Evolutionary conservation across 2,113 vertebrate genomes (phyloP).

Genomic region (Archilochus colubris): DNA sequence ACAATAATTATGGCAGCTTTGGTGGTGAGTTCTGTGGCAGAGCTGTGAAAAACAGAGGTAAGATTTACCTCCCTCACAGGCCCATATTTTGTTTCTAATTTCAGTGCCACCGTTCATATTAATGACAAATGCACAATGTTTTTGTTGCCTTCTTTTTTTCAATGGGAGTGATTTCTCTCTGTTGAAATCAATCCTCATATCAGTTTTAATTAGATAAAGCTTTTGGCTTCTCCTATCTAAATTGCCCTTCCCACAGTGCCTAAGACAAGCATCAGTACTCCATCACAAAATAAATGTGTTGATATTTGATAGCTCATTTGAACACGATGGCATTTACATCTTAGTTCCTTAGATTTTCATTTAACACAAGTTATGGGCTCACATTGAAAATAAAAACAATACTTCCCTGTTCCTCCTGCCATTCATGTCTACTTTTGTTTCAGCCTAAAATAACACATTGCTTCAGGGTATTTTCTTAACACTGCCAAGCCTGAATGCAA

Average conservation of each 20-base stretch:
- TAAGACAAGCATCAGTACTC: conserved; percentile 66
- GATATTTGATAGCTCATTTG: conserved; percentile 80
- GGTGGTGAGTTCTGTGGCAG: background rate
- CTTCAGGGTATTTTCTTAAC: conserved; percentile 84
- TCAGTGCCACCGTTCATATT: background rate
- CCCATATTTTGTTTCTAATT: background rate
- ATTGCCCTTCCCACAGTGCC: conserved; percentile 73
- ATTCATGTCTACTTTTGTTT: conserved; percentile 87
- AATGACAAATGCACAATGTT: background rate
- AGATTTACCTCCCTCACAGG: background rate
- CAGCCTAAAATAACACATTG: conserved; percentile 83
- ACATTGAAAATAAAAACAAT: conserved; percentile 80
- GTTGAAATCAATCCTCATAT: conserved; percentile 77
- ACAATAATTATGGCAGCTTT: background rate
- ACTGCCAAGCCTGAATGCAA: conserved; percentile 73
- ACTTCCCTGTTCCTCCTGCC: conserved; percentile 80
- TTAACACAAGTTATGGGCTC: conserved; percentile 78
- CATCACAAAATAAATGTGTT: conserved; percentile 57
- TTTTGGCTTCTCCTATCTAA: conserved; percentile 74
- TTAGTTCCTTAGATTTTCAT: conserved; percentile 75
- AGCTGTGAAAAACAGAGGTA: background rate
- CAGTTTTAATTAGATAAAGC: conserved; percentile 75
- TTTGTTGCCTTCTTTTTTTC: conserved; percentile 26
- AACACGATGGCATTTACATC: conserved; percentile 74
- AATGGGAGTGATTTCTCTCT: conserved; percentile 69